Evolutionary conservation across 2,888 invertebrate species (phyloP), one percentile per base, ranked within the genome.

Genomic region (Sinhomidia bicolor): DNA sequence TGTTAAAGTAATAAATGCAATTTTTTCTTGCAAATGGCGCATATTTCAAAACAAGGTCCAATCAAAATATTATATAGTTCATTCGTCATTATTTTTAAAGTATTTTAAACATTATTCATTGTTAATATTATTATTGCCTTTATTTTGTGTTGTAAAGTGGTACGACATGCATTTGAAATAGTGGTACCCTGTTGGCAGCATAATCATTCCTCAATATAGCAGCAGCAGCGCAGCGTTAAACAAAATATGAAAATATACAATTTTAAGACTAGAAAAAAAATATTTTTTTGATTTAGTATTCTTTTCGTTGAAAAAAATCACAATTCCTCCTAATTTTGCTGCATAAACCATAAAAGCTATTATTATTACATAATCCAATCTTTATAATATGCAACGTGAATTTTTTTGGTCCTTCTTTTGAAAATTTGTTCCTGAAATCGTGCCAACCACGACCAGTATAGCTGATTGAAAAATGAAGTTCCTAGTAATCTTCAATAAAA

Each of bases 401-500:
- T n/a, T 12, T 71, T 71, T 44, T 44, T 71, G 12, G 41, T 71
- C 71, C 44, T 71, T 71, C 23, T 36, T 71, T 44, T 12, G 44
- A 71, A 71, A 68, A 68, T 17, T 17, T 36, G 71, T 85, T 78
- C 85, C 78, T 85, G 78, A 78, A 44, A 20, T 62, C 36, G 36
- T 85, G 85, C 85, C 85, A 85, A 85, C 32, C 57, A 54, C 78
- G 20, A 78, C 29, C 17, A 47, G 32, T 23, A 26, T 17, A 74
- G 23, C 32, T 51, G 29, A 78, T 54, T 78, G 78, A 78, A 78
- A 85, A 76, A 76, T 44, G 41, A 71, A 68, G 60, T 85, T 60
- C 78, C 74, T 74, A 83, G 78, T 65, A 85, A 76, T 85, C 51
- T 78, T 85, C 85, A 65, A 78, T 78, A 85, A 85, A 85, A 44